Evolutionary conservation across 2,113 vertebrate species (phyloP), one percentile per base, ranked within the genome.

Genomic region (Phrynosoma blainvillii): DNA sequence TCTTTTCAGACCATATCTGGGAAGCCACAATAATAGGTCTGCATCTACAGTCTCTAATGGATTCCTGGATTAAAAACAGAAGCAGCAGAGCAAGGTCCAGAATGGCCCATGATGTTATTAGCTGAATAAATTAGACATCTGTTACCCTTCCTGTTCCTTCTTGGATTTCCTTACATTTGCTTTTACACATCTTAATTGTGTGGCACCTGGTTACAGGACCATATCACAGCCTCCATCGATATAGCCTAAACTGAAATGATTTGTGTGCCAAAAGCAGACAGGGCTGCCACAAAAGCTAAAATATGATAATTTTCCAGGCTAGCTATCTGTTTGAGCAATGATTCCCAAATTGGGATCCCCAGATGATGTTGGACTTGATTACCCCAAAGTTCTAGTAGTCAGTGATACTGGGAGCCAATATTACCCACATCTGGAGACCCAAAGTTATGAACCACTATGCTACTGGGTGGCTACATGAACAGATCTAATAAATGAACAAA

Each of bases 21-120:
- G 85, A 89, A 92, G 76, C 89, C 89, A 88, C 1, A 47, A 88
- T 78, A 85, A 91, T 66, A 90, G 81, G 76, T 91, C 68, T 91
- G 85, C 71, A 80, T 47, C 79, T 77, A 79, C 42, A 90, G 84
- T 83, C 89, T 91, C 78, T 65, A 83, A 70, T 9, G 62, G 87
- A 79, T 54, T 89, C 59, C 80, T 36, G n/a, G 84, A 2, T 5
- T 5, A 56, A 59, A 2, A 52, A 77, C 0, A 0, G 77, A 90
- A 32, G 82, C 79, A 79, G 16, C 52, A 52, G 56, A 70, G 16
- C 74, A 83, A 77, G 83, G n/a, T 40, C 30, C 66, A 70, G 54
- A 79, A 62, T 70, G 52, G 30, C 12, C 54, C 62, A 65, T 79
- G 75, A 86, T 74, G 56, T 80, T 6, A 13, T 80, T 78, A 77